These are phyloP conservation scores for Poeciliopsis gracilis DNA, from an alignment of 2,797 vertebrate species.

Conservation along the genomic window DNA sequence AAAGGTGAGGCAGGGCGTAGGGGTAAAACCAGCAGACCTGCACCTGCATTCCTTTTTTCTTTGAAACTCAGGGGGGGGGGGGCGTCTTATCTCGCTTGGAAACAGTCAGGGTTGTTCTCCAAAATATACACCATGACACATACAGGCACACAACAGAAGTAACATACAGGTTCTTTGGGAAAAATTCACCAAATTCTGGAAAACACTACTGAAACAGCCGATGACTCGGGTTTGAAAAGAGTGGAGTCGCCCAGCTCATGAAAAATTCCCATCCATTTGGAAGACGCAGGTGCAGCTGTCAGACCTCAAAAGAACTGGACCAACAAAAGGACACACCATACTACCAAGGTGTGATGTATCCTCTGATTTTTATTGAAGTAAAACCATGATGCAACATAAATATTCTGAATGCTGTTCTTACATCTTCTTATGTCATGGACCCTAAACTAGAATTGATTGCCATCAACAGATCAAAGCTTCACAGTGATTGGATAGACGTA, in stretches of 20 bases:
- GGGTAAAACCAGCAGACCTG: background rate
- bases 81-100: background rate
- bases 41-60: background rate
- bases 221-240: background rate
- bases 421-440: background rate
- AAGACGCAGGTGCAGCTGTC: background rate
- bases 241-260: background rate
- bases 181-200: background rate
- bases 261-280: background rate
- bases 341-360: background rate
- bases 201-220: background rate
- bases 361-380: background rate
- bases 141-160: background rate
- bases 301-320: background rate
- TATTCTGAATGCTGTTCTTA: background rate
- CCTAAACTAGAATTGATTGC: background rate
- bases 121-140: background rate
- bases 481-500: no score
- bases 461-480: background rate
- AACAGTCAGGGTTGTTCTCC: slow-evolving; percentile 6
- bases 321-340: background rate
- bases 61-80: background rate
- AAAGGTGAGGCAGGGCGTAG: background rate
- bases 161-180: background rate
- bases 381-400: background rate